These are phyloP conservation scores for Rhynchonycteris naso DNA, from an alignment of 2,797 vertebrate species.

Conservation along the genomic window DNA sequence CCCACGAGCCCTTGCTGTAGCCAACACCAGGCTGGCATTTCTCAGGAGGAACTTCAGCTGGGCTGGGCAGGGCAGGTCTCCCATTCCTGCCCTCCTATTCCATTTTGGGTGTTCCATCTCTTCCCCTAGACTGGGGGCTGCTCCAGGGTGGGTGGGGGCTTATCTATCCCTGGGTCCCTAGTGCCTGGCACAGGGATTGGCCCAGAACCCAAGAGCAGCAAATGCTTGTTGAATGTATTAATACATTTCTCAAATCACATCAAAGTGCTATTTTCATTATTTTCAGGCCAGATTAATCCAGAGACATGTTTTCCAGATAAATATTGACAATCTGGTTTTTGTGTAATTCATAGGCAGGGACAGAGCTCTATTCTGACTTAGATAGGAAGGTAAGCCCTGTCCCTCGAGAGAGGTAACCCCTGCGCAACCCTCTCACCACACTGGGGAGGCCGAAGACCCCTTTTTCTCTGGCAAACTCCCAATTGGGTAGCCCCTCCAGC, in stretches of 20 bases:
- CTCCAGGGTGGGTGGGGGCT: not conserved
- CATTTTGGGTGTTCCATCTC: not conserved
- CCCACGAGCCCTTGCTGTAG: not conserved
- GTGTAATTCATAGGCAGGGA: not conserved
- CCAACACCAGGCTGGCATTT: not conserved
- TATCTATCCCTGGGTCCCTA: not conserved
- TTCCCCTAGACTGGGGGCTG: not conserved
- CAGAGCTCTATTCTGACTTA: not conserved
- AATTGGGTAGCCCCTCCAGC: not conserved
- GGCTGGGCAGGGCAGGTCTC: not conserved
- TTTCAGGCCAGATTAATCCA: slow-evolving; percentile 43
- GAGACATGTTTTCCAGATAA: slow-evolving; percentile 27
- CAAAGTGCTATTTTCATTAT: slow-evolving; percentile 53
- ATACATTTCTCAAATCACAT: slow-evolving; percentile 57
- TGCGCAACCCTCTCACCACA: not conserved
- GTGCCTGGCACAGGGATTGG: not conserved
- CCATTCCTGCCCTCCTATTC: not conserved
- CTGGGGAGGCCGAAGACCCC: not conserved
- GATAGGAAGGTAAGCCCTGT: not conserved
- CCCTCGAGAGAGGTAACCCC: not conserved
- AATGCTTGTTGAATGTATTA: slow-evolving; percentile 59
- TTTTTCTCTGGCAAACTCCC: not conserved
- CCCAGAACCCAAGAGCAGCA: not conserved
- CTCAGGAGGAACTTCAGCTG: not conserved
- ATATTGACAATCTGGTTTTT: not conserved